A percentile compares a stretch with the other conserved stretches of the same genome.
Evolutionary conservation across 1,140 invertebrate species (phyloP).

Genomic region (Akabosia matsudoensis): DNA sequence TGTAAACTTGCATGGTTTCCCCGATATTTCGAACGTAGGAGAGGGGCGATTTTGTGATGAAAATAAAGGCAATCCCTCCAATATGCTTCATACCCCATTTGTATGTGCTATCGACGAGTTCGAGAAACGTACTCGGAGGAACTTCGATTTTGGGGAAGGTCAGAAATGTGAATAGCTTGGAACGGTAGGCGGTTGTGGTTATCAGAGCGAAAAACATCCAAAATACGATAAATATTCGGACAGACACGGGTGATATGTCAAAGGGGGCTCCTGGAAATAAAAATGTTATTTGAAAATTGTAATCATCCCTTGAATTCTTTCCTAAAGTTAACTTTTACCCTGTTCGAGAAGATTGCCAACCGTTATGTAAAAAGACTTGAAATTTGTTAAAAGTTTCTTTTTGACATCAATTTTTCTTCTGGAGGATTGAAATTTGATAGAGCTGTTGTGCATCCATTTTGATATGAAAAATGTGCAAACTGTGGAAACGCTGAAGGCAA

Average conservation of each 20-base stretch:
- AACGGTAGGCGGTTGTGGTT: conserved; percentile 39
- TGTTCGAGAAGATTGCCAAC: conserved; percentile 42
- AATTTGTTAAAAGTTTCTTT: neutral
- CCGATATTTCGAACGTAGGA: conserved; percentile 38
- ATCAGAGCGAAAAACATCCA: conserved; percentile 40
- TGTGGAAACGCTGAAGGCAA: neutral
- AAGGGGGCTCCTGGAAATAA: conserved; percentile 20
- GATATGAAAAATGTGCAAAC: conserved; percentile 1
- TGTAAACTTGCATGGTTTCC: conserved; percentile 36
- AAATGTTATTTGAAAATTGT: neutral
- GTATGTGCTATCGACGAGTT: conserved; percentile 32
- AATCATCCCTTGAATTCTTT: too few relatives aligned
- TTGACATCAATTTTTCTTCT: neutral
- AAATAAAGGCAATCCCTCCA: conserved; percentile 39
- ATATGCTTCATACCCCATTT: conserved; percentile 41
- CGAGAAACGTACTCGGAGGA: conserved; percentile 34
- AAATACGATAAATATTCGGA: conserved; percentile 29
- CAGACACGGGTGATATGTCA: conserved; percentile 14
- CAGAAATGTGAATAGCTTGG: conserved; percentile 43
- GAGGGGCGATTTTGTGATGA: conserved; percentile 43
- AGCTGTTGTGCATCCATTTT: conserved; percentile 30
- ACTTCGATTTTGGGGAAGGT: conserved; percentile 40
- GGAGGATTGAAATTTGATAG: neutral
- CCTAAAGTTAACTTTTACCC: conserved; percentile 16
- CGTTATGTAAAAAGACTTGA: conserved; percentile 31